These are phyloP conservation scores for Sylvia borin DNA, from an alignment of 2,797 vertebrate species.

Conservation along the genomic window DNA sequence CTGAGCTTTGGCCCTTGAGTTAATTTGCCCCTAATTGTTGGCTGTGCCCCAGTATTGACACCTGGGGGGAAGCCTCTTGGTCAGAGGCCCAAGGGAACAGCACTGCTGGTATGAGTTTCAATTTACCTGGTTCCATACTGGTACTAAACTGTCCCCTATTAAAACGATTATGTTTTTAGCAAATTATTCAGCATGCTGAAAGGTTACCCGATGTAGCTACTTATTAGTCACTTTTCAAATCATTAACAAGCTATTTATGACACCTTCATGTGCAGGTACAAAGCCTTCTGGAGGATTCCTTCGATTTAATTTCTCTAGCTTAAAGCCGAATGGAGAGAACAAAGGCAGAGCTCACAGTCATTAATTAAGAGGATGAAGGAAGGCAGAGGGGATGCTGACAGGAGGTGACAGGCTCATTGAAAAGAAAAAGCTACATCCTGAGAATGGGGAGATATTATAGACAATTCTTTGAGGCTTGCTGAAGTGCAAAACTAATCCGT, in stretches of 20 bases:
- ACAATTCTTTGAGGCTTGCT: slow-evolving; percentile 37
- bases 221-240: slow-evolving; percentile 41
- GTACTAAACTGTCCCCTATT: neutral
- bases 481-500: slow-evolving; percentile 23
- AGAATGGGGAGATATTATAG: slow-evolving; percentile 21
- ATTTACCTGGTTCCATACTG: neutral
- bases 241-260: slow-evolving; percentile 48
- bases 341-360: slow-evolving; percentile 30
- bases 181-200: slow-evolving; percentile 20
- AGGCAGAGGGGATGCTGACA: slow-evolving; percentile 55
- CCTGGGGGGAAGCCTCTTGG: neutral
- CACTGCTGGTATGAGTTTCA: neutral
- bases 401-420: slow-evolving; percentile 37
- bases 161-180: neutral
- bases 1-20: neutral
- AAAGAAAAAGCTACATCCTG: slow-evolving; percentile 46
- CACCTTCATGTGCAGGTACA: slow-evolving; percentile 48
- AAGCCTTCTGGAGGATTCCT: slow-evolving; percentile 53
- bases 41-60: neutral
- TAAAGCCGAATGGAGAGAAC: slow-evolving; percentile 38
- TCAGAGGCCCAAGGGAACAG: neutral
- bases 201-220: slow-evolving; percentile 51
- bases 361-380: slow-evolving; percentile 66
- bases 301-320: slow-evolving; percentile 44
- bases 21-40: neutral